A percentile compares a stretch with the other conserved stretches of the same genome.
phyloP scores from a whole-genome alignment of 2,797 vertebrate species.

The Varecia variegata region DNA sequence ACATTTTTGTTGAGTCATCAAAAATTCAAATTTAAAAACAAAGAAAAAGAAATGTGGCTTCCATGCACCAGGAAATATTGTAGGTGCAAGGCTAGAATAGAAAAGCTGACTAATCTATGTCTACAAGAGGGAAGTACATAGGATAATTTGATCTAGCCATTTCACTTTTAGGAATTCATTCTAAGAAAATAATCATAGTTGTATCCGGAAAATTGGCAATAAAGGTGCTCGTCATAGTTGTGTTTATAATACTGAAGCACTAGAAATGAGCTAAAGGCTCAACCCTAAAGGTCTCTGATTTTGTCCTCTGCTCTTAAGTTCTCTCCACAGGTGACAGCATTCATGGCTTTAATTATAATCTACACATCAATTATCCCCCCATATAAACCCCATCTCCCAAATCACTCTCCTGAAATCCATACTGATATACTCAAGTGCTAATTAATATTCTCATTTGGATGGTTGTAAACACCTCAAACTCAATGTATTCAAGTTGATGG shows the following conservation, averaged over 20 bases:
- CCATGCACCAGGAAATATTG: background rate
- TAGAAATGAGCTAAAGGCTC: background rate
- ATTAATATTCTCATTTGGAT: background rate
- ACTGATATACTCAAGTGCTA: background rate
- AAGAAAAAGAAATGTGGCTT: background rate
- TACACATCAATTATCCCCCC: background rate
- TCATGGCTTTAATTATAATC: background rate
- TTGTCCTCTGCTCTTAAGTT: background rate
- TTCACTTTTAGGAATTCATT: background rate
- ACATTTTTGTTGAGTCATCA: background rate
- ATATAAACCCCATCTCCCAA: background rate
- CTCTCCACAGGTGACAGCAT: background rate
- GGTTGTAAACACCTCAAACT: background rate
- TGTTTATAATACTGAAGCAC: background rate
- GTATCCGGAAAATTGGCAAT: background rate
- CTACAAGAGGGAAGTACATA: background rate
- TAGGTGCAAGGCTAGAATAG: background rate
- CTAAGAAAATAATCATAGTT: background rate
- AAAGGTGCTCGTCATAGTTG: background rate
- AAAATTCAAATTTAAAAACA: background rate
- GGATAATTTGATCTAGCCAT: background rate
- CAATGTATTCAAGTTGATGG: background rate
- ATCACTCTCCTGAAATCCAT: background rate
- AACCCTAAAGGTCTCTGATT: background rate
- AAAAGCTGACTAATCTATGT: background rate